Percentiles rank a stretch among this genome's conserved stretches.
Conservation (phyloP, 2,888 invertebrate genomes). For the Machimus rusticus region DNA sequence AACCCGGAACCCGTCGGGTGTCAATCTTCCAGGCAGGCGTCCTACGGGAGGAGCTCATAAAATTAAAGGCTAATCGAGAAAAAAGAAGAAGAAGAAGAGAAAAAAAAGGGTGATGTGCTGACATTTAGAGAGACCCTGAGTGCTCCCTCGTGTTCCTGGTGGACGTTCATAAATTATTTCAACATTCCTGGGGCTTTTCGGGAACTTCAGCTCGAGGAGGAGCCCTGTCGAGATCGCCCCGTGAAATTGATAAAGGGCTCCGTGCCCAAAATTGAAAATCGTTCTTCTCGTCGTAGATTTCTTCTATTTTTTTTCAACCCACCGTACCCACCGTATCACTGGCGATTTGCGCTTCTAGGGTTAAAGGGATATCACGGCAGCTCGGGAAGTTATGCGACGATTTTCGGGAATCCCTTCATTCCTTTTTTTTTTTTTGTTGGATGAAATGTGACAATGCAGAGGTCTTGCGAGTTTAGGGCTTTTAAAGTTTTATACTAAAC, state of each 20-base stretch:
- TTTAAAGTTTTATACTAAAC: not conserved
- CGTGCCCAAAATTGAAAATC: slow-evolving; percentile 38
- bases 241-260: slow-evolving; percentile 34
- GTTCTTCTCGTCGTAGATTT: not conserved
- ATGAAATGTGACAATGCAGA: not conserved
- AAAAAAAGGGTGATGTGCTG: slow-evolving; percentile 41
- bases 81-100: not conserved
- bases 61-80: slow-evolving; percentile 44
- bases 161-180: slow-evolving; percentile 43
- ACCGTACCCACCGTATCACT: not conserved
- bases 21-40: not conserved
- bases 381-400: not conserved
- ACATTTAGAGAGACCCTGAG: slow-evolving; percentile 40
- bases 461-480: not conserved
- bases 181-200: slow-evolving; percentile 13
- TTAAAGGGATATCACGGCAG: not conserved
- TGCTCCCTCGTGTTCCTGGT: slow-evolving; percentile 41
- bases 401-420: not conserved
- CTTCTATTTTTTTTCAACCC: not conserved
- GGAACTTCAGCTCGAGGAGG: not conserved
- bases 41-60: slow-evolving; percentile 9
- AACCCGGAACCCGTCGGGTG: not conserved
- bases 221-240: slow-evolving; percentile 20
- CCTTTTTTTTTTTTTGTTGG: not conserved
- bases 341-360: not conserved